Conservation (phyloP, 1,140 invertebrate species). For the Atopsyche davidsoni region DNA sequence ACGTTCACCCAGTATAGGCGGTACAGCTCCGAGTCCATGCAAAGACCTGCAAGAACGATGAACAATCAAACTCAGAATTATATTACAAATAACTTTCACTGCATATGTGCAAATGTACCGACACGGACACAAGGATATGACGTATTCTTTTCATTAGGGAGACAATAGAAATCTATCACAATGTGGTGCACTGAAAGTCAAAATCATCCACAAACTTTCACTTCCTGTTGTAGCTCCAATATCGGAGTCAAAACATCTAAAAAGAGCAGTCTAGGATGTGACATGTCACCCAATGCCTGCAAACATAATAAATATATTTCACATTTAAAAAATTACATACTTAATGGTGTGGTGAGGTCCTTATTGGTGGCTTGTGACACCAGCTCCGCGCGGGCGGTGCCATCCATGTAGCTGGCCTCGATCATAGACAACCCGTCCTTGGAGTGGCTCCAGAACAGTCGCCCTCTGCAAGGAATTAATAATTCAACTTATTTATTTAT, state of each 20-base stretch:
- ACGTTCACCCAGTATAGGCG: constrained; percentile 67
- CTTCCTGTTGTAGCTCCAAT: too few relatives aligned
- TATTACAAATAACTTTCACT: too few relatives aligned
- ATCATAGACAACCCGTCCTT: constrained; percentile 46
- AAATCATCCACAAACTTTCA: too few relatives aligned
- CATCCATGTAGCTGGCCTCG: constrained; percentile 63
- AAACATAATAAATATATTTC: constrained; percentile 8
- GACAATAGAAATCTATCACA: too few relatives aligned
- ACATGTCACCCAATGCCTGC: too few relatives aligned
- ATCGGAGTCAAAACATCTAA: too few relatives aligned
- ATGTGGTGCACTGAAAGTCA: too few relatives aligned
- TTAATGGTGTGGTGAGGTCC: constrained; percentile 30
- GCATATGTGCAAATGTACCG: too few relatives aligned
- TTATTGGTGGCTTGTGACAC: constrained; percentile 34
- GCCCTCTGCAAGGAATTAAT: constrained; percentile 48
- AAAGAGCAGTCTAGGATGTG: too few relatives aligned
- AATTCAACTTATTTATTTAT: too few relatives aligned
- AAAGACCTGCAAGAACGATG: constrained; percentile 48
- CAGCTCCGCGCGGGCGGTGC: constrained; percentile 46
- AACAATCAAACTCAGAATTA: constrained; percentile 11
- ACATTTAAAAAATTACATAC: constrained; percentile 28
- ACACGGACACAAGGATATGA: too few relatives aligned
- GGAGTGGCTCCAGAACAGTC: constrained; percentile 55
- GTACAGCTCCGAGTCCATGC: constrained; percentile 53
- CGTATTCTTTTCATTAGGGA: too few relatives aligned